Evolutionary conservation across 23 tunicate genomes (phyloP), one percentile per base, ranked within the genome.

Genomic region (Diplosoma virens): DNA sequence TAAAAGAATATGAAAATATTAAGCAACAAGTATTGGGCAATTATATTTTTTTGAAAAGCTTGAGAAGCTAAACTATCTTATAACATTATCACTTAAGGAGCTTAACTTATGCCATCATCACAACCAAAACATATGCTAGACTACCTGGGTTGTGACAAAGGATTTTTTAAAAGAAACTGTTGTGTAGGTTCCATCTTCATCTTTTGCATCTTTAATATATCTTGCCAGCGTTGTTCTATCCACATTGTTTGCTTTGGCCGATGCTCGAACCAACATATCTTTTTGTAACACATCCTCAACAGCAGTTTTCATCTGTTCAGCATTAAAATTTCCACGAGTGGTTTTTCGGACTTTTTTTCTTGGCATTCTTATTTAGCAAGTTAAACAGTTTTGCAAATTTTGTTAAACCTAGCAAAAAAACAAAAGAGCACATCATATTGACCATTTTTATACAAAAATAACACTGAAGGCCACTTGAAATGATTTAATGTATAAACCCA

Each of bases 71-170:
- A n/a, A n/a, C n/a, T n/a, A n/a, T n/a, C n/a, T n/a, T n/a, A n/a
- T n/a, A n/a, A n/a, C n/a, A n/a, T 14, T 41, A 41, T 41, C 11
- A 14, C 14, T 41, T 7, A 41, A 56, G 5, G 6, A 56, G 24
- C 6, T 56, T 11, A 14, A 6, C 64, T 23, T 11, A 11, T 7
- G 6, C 9, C 20, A 63, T 63, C 20, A 7, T 7, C 6, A 29
- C 6, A n/a, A 29, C 6, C 14, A 6, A 4, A 9, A 41, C 50
- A 41, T 14, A 41, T 41, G 50, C 50, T 41, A 56, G 16, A 33
- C 29, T 63, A 63, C 70, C 36, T 63, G 70, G 9, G 70, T 63
- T 63, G 70, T 63, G 20, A 30, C 34, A 63, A 63, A 63, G 29
- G 6, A 6, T 63, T 63, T 63, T 63, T 28, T 27, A 11, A 63